These are phyloP conservation scores for Pammene fasciana DNA, from an alignment of 2,888 invertebrate species.

Conservation along the genomic window DNA sequence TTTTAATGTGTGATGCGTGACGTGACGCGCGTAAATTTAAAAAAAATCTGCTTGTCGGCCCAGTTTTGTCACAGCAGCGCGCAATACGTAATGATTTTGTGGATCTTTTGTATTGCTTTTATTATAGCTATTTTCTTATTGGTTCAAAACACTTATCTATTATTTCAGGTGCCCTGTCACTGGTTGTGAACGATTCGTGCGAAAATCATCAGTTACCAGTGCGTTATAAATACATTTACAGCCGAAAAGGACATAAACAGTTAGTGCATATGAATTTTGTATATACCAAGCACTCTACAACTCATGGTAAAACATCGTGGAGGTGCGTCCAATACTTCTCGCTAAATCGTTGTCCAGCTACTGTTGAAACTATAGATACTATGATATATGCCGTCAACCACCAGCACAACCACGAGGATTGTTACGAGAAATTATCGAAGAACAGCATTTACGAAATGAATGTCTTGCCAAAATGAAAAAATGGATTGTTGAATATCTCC, in stretches of 20 bases:
- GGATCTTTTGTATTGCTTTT: too few relatives aligned
- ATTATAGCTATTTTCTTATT: not conserved
- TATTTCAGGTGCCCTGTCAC: conserved; percentile 75
- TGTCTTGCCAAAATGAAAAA: conserved; percentile 63
- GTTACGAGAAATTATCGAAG: conserved; percentile 73
- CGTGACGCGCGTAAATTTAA: too few relatives aligned
- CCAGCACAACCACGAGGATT: conserved; percentile 79
- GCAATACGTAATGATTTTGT: too few relatives aligned
- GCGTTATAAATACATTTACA: conserved; percentile 79
- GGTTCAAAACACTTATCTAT: conserved; percentile 40
- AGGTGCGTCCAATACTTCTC: conserved; percentile 81
- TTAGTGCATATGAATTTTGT: conserved; percentile 81
- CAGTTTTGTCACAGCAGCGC: too few relatives aligned
- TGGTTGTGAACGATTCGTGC: conserved; percentile 72
- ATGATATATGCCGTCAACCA: conserved; percentile 80
- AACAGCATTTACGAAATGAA: conserved; percentile 81
- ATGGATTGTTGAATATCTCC: conserved; percentile 49
- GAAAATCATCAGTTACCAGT: conserved; percentile 70
- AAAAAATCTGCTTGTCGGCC: too few relatives aligned
- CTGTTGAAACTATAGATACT: conserved; percentile 77
- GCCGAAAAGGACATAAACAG: conserved; percentile 81
- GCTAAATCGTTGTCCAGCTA: conserved; percentile 79
- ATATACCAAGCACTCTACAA: conserved; percentile 81
- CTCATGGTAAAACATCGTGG: conserved; percentile 81
- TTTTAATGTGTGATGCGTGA: too few relatives aligned